Percentiles rank a stretch among this genome's conserved stretches.
These are phyloP conservation scores for Eulemur mongoz DNA, from an alignment of 2,797 vertebrate species.

Conservation along the genomic window DNA sequence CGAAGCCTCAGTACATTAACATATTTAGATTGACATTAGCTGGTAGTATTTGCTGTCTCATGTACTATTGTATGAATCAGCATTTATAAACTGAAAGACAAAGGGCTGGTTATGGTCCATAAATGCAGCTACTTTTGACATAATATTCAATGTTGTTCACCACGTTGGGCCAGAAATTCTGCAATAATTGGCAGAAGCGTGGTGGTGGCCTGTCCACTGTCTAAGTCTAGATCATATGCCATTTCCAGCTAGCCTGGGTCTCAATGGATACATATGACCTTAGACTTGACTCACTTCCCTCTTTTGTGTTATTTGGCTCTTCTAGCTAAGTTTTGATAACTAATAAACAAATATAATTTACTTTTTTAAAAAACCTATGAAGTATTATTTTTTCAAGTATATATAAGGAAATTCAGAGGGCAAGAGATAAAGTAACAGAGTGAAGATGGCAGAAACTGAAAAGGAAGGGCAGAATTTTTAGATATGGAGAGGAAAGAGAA, in stretches of 20 bases:
- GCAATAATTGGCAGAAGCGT: background rate
- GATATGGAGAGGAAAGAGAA: background rate
- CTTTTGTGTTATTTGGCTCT: background rate
- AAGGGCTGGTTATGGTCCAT: background rate
- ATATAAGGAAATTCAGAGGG: background rate
- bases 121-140: background rate
- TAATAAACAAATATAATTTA: background rate
- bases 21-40: background rate
- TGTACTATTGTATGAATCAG: background rate
- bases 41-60: no score
- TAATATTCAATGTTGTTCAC: background rate
- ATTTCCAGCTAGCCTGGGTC: background rate
- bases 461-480: background rate
- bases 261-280: background rate
- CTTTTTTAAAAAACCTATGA: background rate
- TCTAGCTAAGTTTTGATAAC: background rate
- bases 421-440: background rate
- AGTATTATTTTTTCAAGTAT: background rate
- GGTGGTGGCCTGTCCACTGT: background rate
- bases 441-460: background rate
- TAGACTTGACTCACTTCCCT: background rate
- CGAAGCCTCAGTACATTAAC: background rate
- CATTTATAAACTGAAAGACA: background rate
- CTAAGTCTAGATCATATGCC: background rate
- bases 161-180: background rate